Evolutionary conservation across 2,888 invertebrate genomes (phyloP).

Genomic region (Junonia oenone): DNA sequence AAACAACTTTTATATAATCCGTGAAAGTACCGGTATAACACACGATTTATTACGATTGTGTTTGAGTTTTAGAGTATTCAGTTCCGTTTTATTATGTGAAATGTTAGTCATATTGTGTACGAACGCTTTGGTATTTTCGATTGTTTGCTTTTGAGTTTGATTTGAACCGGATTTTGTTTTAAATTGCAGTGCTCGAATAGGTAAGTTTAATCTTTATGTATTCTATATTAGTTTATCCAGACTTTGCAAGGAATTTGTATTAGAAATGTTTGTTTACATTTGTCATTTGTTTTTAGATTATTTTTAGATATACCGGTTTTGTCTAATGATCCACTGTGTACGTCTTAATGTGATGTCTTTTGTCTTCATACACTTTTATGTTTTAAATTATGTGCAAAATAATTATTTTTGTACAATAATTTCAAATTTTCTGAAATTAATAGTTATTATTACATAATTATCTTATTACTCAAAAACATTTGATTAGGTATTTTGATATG

Average conservation of each 20-base stretch:
- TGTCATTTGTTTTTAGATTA: not conserved
- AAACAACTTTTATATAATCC: conserved; percentile 51
- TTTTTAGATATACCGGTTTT: not conserved
- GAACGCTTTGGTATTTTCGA: conserved; percentile 63
- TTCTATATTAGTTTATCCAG: not conserved
- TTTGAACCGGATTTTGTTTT: conserved; percentile 45
- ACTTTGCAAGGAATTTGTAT: not conserved
- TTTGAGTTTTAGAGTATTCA: conserved; percentile 46
- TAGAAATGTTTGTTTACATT: not conserved
- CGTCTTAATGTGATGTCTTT: too few species aligned
- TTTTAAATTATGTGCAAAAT: too few species aligned
- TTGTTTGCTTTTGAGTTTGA: conserved; percentile 48
- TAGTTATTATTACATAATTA: too few species aligned
- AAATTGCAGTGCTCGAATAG: conserved; percentile 24
- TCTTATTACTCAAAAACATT: too few species aligned
- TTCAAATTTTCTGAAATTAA: too few species aligned
- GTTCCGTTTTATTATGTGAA: conserved; percentile 59
- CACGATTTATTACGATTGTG: conserved; percentile 32
- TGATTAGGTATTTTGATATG: too few species aligned
- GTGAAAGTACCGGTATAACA: conserved; percentile 39
- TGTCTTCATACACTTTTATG: too few species aligned
- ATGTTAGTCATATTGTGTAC: conserved; percentile 58
- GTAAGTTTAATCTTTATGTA: conserved; percentile 23
- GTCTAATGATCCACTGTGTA: not conserved
- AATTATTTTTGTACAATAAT: too few species aligned